Percentiles rank a stretch among this genome's conserved stretches.
Evolutionary conservation across 2,113 vertebrate genomes (phyloP).

Genomic region (Carlito syrichta): DNA sequence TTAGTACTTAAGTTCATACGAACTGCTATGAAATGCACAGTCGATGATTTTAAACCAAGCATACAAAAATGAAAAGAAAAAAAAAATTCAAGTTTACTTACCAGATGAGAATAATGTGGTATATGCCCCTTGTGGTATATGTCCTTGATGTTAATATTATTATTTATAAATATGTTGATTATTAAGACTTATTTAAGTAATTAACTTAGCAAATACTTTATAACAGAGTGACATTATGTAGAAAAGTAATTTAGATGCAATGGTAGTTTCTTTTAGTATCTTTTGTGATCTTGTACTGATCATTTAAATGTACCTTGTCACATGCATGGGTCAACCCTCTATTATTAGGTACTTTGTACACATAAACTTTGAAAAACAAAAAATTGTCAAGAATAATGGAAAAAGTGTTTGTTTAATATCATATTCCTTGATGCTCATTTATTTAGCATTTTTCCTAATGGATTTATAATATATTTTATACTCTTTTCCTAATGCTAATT

Average conservation of each 20-base stretch:
- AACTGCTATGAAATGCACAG: too few relatives aligned
- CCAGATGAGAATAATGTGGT: too few relatives aligned
- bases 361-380: background rate
- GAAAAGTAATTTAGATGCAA: background rate
- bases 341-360: background rate
- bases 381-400: background rate
- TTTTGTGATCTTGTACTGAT: background rate
- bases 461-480: background rate
- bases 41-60: too few relatives aligned
- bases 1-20: too few relatives aligned
- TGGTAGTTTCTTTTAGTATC: background rate
- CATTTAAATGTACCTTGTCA: background rate
- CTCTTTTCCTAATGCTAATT: background rate
- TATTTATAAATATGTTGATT: background rate
- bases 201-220: background rate
- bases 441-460: background rate
- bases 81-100: too few relatives aligned
- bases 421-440: background rate
- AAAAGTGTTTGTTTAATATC: background rate
- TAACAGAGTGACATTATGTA: background rate
- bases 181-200: background rate
- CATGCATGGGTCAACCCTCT: background rate
- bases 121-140: too few relatives aligned
- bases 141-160: background rate
- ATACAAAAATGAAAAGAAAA: too few relatives aligned